Evolutionary conservation across 2,797 vertebrate species (phyloP), one percentile per base, ranked within the genome.

Genomic region (Gymnoscopelus microlampas): DNA sequence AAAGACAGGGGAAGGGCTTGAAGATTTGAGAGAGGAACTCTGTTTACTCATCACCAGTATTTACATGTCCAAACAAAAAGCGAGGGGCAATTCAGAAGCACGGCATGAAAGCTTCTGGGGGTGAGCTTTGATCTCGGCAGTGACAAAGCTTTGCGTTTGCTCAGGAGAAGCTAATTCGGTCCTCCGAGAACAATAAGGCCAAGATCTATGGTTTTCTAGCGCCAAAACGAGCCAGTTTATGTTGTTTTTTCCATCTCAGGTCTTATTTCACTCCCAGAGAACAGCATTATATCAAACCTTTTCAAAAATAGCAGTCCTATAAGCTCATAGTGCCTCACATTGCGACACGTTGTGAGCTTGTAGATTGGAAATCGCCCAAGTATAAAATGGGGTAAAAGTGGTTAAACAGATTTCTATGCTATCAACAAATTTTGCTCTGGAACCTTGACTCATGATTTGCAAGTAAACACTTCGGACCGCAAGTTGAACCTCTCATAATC

Each of bases 31-130:
- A 72, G 29, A 60, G 63, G 35, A 26, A 70, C 70, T 55, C 60
- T 1, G 56, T 81, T 73, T 79, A 68, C 56, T 88, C 74, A 91
- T 90, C 84, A 65, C 49, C 9, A 35, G 60, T 14, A 82, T 88
- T 83, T 83, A 78, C 83, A 85, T 73, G 56, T 70, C 72, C 39
- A 68, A 76, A 88, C 79, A 85, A 87, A 85, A 84, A 73, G 57
- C 26, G 32, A 79, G 80, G 60, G 72, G 56, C 69, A 67, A 67
- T 59, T 68, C 70, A 48, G 6, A n/a, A 1, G 0, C 32, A 5
- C 50, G 0, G 23, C 75, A 76, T 85, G 66, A 87, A 81, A 85
- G 78, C 78, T 66, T 55, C 32, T 39, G 39, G 39, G 14, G 3
- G 70, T 4, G 14, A 53, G 66, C 87, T 91, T 91, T 91, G 55